Conservation (phyloP, 1,140 invertebrate species). For the Polyergus mexicanus region DNA sequence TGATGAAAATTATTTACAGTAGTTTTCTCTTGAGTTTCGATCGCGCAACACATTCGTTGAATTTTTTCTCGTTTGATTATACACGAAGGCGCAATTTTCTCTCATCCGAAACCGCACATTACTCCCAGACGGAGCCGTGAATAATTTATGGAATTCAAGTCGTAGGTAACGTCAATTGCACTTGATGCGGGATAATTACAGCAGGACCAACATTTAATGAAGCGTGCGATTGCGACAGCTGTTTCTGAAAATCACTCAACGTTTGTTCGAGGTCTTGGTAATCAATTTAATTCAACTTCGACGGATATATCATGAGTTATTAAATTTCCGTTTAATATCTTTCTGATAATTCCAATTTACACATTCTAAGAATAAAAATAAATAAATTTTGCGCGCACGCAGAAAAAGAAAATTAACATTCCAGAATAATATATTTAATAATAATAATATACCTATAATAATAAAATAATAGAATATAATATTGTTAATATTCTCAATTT, state of each 20-base stretch:
- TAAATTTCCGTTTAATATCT: background rate
- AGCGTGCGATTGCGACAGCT: background rate
- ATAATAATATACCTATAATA: too few relatives aligned
- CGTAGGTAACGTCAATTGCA: constrained; percentile 3
- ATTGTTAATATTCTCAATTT: background rate
- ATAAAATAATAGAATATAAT: too few relatives aligned
- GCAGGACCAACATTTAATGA: background rate
- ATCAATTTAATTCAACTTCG: background rate
- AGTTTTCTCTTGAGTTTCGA: background rate
- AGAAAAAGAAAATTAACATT: background rate
- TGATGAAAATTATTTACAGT: background rate
- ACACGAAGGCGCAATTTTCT: background rate
- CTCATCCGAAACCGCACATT: background rate
- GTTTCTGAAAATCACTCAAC: constrained; percentile 1
- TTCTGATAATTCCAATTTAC: background rate
- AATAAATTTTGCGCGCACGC: background rate
- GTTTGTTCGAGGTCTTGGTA: background rate
- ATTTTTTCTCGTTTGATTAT: background rate
- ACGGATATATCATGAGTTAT: background rate
- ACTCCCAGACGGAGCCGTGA: background rate
- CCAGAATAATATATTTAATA: background rate
- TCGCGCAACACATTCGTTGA: background rate
- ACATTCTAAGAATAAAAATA: background rate
- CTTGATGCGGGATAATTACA: background rate
- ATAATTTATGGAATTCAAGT: constrained; percentile 40